Conservation (phyloP, 2,113 vertebrate genomes). For the Pseudopipra pipra region DNA sequence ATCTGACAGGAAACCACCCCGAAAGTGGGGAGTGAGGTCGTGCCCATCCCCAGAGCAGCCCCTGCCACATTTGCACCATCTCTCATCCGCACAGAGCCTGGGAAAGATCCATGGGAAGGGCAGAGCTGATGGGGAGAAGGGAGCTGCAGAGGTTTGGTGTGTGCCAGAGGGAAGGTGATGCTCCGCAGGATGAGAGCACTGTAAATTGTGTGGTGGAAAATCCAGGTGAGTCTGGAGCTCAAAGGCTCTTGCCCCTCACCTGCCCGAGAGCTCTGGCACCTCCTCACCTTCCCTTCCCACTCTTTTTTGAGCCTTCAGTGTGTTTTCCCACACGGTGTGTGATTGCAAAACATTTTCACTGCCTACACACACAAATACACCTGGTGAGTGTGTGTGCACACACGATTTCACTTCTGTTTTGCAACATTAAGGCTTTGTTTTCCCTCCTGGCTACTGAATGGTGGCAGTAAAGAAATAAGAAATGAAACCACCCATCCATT, state of each 20-base stretch:
- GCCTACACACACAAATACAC: fast-evolving
- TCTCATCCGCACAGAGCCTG: neutral
- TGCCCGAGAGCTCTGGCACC: neutral
- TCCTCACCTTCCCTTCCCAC: neutral
- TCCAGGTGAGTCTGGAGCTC: neutral
- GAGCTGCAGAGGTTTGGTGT: neutral
- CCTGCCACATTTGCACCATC: neutral
- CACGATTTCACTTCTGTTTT: neutral
- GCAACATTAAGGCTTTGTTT: neutral
- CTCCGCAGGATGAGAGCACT: fast-evolving
- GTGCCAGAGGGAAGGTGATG: neutral
- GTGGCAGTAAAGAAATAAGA: neutral
- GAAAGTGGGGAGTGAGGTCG: fast-evolving
- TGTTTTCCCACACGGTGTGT: fast-evolving
- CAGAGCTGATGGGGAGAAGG: neutral
- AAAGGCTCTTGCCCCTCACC: fast-evolving
- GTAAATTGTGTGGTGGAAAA: neutral
- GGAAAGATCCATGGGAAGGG: neutral
- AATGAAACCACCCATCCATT: neutral
- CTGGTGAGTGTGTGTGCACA: fast-evolving
- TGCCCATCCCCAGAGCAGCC: neutral
- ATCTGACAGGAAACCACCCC: neutral
- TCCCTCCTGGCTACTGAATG: neutral
- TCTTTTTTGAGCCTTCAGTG: fast-evolving
- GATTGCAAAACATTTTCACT: neutral